Base-by-base conservation (phyloP, 2,113 vertebrate genomes). In the Vireo altiloquus region DNA sequence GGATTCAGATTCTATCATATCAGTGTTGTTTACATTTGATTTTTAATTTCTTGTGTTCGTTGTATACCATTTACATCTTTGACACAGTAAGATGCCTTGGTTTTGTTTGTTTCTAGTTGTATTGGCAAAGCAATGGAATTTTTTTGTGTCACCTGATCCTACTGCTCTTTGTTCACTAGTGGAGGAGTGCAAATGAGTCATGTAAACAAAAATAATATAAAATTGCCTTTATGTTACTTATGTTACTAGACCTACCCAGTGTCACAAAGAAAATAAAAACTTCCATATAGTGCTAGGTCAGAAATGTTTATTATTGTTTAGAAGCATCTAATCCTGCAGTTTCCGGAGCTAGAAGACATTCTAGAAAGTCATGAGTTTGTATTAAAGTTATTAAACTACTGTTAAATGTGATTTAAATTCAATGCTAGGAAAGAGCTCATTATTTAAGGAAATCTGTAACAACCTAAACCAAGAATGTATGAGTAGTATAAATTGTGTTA, bases 21-120 rank as follows among this genome's bases (percentile, higher is more conserved):
- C 54, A 72, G 1, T 88, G 83, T 72, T 94, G 54, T 94, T 95
- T 92, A 77, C 49, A 63, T 87, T 91, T 96, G 59, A 79, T 49
- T 68, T 92, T 95, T 93, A 91, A 70, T 76, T 46, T 78, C 18
- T 84, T 79, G 57, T 75, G 16, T 81, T 97, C 47, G 21, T 59
- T 56, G 50, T 44, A 31, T 82, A 21, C 23, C 16, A 49, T 88
- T 87, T 82, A 66, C n/a, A 50, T 88, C 39, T 79, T 33, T 69
- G 50, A 90, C 75, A 60, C 39, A 28, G 23, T 37, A 81, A 47
- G 39, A 28, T 89, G n/a, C 37, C 47, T 82, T 59, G 23, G 4
- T 12, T 79, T 83, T 31, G 3, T 92, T 78, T 68, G 20, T 53
- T 46, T 27, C 27, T 61, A 17, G 9, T 44, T 37, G 3, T 52